Percentiles rank a stretch among this genome's conserved stretches.
Conservation (phyloP, 2,113 vertebrate species). For the Romanogobio albipinnatus region DNA sequence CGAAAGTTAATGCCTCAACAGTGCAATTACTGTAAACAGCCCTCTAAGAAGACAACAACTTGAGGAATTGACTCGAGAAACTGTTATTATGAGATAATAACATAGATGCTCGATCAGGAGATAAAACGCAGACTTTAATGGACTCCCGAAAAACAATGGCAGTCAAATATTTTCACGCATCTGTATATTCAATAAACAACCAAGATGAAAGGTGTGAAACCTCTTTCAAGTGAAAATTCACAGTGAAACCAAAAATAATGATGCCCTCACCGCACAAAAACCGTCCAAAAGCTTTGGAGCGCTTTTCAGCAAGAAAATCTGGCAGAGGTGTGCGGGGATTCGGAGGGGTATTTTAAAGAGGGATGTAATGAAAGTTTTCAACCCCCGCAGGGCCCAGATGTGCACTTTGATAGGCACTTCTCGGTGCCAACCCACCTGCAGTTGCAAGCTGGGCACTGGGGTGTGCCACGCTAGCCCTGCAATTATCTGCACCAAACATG, state of each 20-base stretch:
- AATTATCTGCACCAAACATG: slow-evolving; percentile 74
- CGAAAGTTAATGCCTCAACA: slow-evolving; percentile 40
- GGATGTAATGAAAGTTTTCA: slow-evolving; percentile 67
- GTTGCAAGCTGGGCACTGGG: slow-evolving; percentile 60
- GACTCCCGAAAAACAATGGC: slow-evolving; percentile 28
- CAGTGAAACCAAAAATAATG: slow-evolving; percentile 60
- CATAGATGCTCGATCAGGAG: slow-evolving; percentile 50
- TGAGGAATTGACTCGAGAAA: slow-evolving; percentile 42
- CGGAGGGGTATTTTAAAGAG: slow-evolving; percentile 64
- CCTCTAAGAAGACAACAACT: slow-evolving; percentile 43
- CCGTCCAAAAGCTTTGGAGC: slow-evolving; percentile 47
- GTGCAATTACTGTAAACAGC: slow-evolving; percentile 58
- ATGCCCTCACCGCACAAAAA: slow-evolving; percentile 43
- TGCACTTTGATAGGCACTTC: slow-evolving; percentile 66
- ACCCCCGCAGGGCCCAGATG: slow-evolving; percentile 71
- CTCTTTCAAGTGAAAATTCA: slow-evolving; percentile 50
- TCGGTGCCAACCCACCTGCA: slow-evolving; percentile 74
- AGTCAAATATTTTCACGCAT: slow-evolving; percentile 40
- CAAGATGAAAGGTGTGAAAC: slow-evolving; percentile 46
- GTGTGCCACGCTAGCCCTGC: slow-evolving; percentile 62
- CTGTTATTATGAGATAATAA: slow-evolving; percentile 47
- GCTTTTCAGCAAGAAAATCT: slow-evolving; percentile 61
- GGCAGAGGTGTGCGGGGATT: slow-evolving; percentile 60
- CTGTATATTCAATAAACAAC: slow-evolving; percentile 27
- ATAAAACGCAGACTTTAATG: slow-evolving; percentile 52